Conservation (phyloP, 64 coral and sea anemone genomes). For the Actinia equina region DNA sequence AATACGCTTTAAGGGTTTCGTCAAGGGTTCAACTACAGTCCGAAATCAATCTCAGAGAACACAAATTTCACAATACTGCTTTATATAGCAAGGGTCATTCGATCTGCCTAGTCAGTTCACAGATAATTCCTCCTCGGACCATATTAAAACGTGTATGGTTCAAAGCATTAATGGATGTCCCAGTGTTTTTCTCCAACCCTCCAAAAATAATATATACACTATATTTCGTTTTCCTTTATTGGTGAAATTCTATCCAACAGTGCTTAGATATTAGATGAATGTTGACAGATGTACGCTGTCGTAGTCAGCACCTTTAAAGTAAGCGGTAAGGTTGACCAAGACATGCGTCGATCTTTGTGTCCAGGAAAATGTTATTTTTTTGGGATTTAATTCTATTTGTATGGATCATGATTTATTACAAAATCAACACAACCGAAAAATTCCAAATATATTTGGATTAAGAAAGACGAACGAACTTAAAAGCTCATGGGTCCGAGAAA, state of each 20-base stretch:
- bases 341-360: not conserved
- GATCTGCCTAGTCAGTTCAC: too few relatives aligned
- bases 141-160: too few relatives aligned
- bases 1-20: too few relatives aligned
- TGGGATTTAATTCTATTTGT: not conserved
- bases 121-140: too few relatives aligned
- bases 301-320: not conserved
- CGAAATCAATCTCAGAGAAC: too few relatives aligned
- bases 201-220: not conserved
- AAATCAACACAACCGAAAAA: not conserved
- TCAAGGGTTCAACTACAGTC: too few relatives aligned
- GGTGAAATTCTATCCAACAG: not conserved
- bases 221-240: too few relatives aligned
- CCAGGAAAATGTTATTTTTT: not conserved
- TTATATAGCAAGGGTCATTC: too few relatives aligned
- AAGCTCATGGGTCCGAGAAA: not conserved
- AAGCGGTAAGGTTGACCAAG: not conserved
- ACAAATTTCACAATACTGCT: too few relatives aligned
- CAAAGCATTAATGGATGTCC: not conserved
- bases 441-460: not conserved
- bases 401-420: not conserved
- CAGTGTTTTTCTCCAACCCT: not conserved
- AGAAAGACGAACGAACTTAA: not conserved
- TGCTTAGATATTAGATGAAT: not conserved
- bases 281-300: not conserved